Conservation (phyloP, 1,140 invertebrate species). For the Drosophila teissieri region DNA sequence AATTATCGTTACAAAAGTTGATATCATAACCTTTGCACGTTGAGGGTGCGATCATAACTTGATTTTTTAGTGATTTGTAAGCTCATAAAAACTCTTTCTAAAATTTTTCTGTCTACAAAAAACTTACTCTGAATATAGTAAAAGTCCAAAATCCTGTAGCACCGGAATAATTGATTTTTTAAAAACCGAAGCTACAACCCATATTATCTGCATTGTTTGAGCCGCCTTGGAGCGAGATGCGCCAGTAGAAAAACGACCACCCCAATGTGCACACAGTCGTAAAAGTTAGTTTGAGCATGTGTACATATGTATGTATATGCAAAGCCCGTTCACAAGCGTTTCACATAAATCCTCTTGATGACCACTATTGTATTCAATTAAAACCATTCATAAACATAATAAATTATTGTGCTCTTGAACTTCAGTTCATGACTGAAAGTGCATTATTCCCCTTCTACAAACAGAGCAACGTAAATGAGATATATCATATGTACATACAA, state of each 20-base stretch:
- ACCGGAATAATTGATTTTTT: not conserved
- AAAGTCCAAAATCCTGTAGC: too few relatives aligned
- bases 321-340: constrained; percentile 28
- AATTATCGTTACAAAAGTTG: too few relatives aligned
- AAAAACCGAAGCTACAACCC: not conserved
- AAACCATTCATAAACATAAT: constrained; percentile 77
- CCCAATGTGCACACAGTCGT: constrained; percentile 17
- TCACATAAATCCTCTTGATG: constrained; percentile 44
- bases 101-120: too few relatives aligned
- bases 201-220: not conserved
- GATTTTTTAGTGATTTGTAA: too few relatives aligned
- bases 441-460: constrained; percentile 52
- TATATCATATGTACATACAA: constrained; percentile 2
- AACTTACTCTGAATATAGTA: too few relatives aligned
- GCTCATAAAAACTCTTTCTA: too few relatives aligned
- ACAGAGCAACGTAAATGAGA: constrained; percentile 19
- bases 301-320: constrained; percentile 11
- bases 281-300: constrained; percentile 6
- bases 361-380: constrained; percentile 78
- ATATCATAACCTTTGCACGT: too few relatives aligned
- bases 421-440: constrained; percentile 64
- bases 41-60: too few relatives aligned
- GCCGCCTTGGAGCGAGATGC: not conserved
- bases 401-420: constrained; percentile 78
- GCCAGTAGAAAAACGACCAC: constrained; percentile 10